phyloP scores from a whole-genome alignment of 1,140 invertebrate species.

The Chrysopa pallens region DNA sequence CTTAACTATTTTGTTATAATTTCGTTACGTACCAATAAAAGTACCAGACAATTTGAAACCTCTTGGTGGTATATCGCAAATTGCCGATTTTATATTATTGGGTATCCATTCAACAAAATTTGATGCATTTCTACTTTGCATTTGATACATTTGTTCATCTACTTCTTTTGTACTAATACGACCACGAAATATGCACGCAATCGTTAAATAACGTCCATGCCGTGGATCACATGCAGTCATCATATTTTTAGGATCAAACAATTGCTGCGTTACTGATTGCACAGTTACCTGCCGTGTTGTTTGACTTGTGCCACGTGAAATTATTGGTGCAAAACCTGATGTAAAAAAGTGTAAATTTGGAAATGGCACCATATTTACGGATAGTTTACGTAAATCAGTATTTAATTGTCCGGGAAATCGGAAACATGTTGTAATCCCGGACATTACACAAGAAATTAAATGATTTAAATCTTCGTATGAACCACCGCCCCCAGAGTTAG shows the following conservation, averaged over 20 bases:
- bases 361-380: conserved; percentile 62
- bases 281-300: conserved; percentile 43
- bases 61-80: conserved; percentile 40
- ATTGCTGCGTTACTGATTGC: conserved; percentile 49
- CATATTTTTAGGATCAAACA: conserved; percentile 60
- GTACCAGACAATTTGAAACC: conserved; percentile 50
- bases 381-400: conserved; percentile 49
- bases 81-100: conserved; percentile 41
- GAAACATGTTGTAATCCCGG: conserved; percentile 54
- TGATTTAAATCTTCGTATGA: conserved; percentile 46
- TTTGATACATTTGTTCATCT: conserved; percentile 49
- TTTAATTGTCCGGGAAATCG: conserved; percentile 59
- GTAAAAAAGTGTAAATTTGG: conserved; percentile 60
- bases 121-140: conserved; percentile 48
- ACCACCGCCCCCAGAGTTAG: conserved; percentile 53
- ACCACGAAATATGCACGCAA: conserved; percentile 57
- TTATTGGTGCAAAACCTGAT: conserved; percentile 54
- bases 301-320: conserved; percentile 35
- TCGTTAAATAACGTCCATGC: conserved; percentile 35
- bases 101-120: conserved; percentile 67
- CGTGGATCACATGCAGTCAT: conserved; percentile 58
- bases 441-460: conserved; percentile 42
- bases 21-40: conserved; percentile 28
- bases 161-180: conserved; percentile 38
- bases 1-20: too few species aligned